These are phyloP conservation scores for human DNA, from an alignment of 2,113 vertebrate species.

Conservation along the genomic window DNA sequence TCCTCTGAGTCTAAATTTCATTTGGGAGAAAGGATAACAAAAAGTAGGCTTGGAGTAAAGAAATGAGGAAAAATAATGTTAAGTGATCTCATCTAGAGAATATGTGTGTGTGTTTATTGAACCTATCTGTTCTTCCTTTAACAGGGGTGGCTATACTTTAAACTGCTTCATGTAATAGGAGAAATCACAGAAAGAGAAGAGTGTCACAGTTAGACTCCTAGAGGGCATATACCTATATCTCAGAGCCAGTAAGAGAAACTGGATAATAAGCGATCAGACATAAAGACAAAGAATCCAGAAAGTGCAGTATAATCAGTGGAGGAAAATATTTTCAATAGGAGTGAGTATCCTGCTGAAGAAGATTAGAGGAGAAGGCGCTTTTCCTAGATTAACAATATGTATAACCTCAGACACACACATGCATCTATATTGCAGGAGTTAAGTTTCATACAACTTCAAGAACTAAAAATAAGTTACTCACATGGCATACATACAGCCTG, in stretches of 20 bases:
- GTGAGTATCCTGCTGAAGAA: neutral
- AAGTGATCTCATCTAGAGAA: neutral
- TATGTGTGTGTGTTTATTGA: neutral
- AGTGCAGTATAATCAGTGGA: neutral
- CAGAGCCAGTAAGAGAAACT: neutral
- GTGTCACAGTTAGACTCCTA: neutral
- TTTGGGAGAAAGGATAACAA: neutral
- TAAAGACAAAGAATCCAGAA: neutral
- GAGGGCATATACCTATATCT: neutral
- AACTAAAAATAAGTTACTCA: slow-evolving; percentile 83
- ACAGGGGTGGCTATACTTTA: neutral
- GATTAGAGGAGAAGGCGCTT: neutral
- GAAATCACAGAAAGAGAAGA: neutral
- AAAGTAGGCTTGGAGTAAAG: neutral
- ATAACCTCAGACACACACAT: neutral
- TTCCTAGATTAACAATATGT: neutral
- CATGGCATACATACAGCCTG: slow-evolving; percentile 95
- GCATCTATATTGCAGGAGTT: neutral
- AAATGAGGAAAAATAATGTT: neutral
- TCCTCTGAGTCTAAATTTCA: slow-evolving; percentile 7
- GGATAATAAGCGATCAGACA: neutral
- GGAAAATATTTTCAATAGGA: neutral
- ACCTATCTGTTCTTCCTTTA: neutral
- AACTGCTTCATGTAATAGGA: neutral
- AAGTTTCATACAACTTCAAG: neutral